Percentiles rank a stretch among this genome's conserved stretches.
phyloP scores from a whole-genome alignment of 2,113 vertebrate genomes.

The Scophthalmus maximus region DNA sequence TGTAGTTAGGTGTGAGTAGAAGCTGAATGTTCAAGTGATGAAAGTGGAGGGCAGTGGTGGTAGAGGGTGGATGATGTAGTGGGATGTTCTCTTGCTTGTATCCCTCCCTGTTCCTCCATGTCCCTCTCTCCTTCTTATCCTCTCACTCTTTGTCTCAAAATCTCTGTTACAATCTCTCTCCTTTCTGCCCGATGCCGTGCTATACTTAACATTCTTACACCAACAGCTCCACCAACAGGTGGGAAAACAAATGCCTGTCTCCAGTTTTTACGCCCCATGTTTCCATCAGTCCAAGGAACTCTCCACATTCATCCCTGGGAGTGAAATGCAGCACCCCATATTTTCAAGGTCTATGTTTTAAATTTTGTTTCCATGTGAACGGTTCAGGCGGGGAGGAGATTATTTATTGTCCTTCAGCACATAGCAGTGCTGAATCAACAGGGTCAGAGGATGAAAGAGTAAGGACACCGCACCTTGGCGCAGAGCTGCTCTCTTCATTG shows the following conservation, averaged over 20 bases:
- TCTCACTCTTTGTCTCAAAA: constrained; percentile 62
- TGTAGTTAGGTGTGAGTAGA: neutral
- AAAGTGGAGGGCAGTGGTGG: constrained; percentile 21
- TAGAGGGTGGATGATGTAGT: constrained; percentile 38
- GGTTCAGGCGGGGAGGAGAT: neutral
- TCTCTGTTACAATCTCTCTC: constrained; percentile 42
- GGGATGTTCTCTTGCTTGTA: constrained; percentile 46
- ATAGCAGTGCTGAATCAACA: constrained; percentile 53
- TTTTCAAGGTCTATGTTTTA: constrained; percentile 52
- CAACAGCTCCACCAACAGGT: constrained; percentile 83
- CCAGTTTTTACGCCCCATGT: neutral
- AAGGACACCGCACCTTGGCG: constrained; percentile 1
- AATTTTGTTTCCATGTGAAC: constrained; percentile 37
- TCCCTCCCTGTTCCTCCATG: constrained; percentile 52
- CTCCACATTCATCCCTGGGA: neutral
- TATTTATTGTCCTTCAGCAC: constrained; percentile 41
- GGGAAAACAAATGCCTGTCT: neutral
- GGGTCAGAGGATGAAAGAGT: constrained; percentile 19
- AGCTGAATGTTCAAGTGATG: no score
- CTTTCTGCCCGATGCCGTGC: neutral
- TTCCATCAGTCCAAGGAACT: constrained; percentile 9
- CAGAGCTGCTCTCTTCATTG: constrained; percentile 11
- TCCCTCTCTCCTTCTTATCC: constrained; percentile 54
- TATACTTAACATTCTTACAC: constrained; percentile 46
- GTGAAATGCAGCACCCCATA: constrained; percentile 29